phyloP scores from a whole-genome alignment of 2,113 vertebrate genomes.

The Lipophrys pholis region DNA sequence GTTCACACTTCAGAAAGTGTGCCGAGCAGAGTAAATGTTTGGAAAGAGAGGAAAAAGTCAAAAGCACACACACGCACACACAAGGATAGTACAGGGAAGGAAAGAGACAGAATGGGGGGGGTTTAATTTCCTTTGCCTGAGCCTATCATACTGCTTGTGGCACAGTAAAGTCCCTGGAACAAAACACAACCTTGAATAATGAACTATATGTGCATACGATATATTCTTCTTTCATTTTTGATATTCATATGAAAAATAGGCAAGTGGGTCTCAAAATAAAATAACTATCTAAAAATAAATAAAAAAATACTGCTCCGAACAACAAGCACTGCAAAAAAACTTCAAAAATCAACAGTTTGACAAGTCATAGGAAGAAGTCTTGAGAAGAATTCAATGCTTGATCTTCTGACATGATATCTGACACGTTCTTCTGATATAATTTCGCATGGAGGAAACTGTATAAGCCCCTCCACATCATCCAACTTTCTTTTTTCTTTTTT shows the following conservation, averaged over 20 bases:
- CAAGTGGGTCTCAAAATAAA: constrained; percentile 19
- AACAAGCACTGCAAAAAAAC: constrained; percentile 44
- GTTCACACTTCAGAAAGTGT: constrained; percentile 81
- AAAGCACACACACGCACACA: constrained; percentile 26
- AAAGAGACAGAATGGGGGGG: constrained; percentile 2
- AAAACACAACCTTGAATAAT: constrained; percentile 67
- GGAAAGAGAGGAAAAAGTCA: constrained; percentile 41
- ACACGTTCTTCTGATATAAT: constrained; percentile 73
- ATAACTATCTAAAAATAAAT: not conserved
- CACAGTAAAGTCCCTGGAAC: constrained; percentile 57
- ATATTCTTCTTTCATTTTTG: constrained; percentile 54
- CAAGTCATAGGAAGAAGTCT: constrained; percentile 30
- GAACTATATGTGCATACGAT: constrained; percentile 54
- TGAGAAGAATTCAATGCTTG: constrained; percentile 51
- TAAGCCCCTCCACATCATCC: constrained; percentile 43
- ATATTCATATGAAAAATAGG: constrained; percentile 38
- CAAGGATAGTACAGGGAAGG: constrained; percentile 23
- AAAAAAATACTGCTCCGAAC: constrained; percentile 20
- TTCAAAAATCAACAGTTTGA: constrained; percentile 54
- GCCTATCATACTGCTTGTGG: constrained; percentile 58
- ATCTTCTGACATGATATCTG: constrained; percentile 62
- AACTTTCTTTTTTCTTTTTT: constrained; percentile 49
- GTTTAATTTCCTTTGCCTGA: constrained; percentile 67
- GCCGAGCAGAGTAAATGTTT: constrained; percentile 76
- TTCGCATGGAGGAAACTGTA: constrained; percentile 61